Evolutionary conservation across 35 echinoderm and acorn worm species (phyloP).

Genomic region (Ophiothrix spiculata): DNA sequence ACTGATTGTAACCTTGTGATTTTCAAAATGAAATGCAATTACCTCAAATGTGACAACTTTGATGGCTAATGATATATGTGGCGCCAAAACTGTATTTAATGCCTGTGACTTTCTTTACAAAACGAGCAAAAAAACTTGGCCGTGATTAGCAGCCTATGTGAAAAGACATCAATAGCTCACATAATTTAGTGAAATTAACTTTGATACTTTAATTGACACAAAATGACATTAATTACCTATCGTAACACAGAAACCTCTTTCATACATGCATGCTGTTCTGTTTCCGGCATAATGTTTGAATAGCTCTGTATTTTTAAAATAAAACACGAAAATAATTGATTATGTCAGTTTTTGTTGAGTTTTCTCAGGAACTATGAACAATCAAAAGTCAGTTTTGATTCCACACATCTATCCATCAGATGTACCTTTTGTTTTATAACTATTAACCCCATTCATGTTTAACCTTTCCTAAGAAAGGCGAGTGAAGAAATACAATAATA

Average conservation of each 20-base stretch:
- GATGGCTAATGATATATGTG: not conserved
- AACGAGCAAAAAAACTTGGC: not conserved
- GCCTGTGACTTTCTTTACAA: not conserved
- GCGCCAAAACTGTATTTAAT: not conserved
- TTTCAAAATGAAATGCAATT: no score
- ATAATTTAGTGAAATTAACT: not conserved
- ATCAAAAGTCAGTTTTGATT: no score
- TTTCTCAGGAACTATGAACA: not conserved
- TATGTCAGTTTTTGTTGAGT: not conserved
- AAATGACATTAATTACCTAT: not conserved
- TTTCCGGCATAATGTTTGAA: no score
- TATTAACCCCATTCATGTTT: no score
- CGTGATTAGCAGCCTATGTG: not conserved
- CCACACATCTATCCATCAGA: no score
- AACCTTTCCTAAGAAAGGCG: not conserved
- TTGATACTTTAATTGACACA: not conserved
- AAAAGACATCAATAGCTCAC: not conserved
- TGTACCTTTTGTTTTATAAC: no score
- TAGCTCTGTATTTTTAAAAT: not conserved
- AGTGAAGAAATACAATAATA: not conserved
- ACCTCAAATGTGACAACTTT: not conserved
- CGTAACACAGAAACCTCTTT: not conserved
- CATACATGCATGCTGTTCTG: not conserved
- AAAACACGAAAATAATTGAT: constrained; percentile 9
- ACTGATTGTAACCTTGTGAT: no score